phyloP scores from a whole-genome alignment of 2,113 vertebrate genomes.

The Cynopterus brachyotis region DNA sequence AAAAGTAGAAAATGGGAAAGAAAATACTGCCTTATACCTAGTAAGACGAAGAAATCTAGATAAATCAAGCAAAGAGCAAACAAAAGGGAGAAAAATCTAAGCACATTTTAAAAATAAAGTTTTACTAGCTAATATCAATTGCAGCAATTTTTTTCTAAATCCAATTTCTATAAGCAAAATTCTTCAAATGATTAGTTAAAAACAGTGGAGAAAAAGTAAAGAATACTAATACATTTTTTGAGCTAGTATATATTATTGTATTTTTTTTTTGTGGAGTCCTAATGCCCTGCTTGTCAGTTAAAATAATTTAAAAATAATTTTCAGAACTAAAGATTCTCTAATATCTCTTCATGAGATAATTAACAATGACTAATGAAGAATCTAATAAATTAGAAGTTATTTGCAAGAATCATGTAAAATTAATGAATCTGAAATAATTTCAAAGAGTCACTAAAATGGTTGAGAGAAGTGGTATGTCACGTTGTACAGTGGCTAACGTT shows the following conservation, averaged over 20 bases:
- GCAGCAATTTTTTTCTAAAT: background rate
- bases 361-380: background rate
- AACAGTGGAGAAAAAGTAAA: background rate
- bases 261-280: background rate
- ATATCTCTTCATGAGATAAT: background rate
- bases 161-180: background rate
- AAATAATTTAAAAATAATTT: constrained; percentile 14
- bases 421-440: constrained; percentile 7
- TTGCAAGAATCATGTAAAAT: background rate
- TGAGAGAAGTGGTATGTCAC: background rate
- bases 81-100: background rate
- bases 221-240: background rate
- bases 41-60: background rate
- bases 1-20: too few relatives aligned
- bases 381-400: background rate
- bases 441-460: background rate
- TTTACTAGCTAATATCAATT: constrained; percentile 13
- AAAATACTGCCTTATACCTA: background rate
- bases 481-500: background rate
- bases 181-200: constrained; percentile 4
- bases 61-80: background rate
- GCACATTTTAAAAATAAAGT: constrained; percentile 19
- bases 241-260: background rate
- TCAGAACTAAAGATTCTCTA: constrained; percentile 22
- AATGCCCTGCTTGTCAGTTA: background rate